Evolutionary conservation across 1,140 invertebrate genomes (phyloP), one percentile per base, ranked within the genome.

Genomic region (Tribolium castaneum): DNA sequence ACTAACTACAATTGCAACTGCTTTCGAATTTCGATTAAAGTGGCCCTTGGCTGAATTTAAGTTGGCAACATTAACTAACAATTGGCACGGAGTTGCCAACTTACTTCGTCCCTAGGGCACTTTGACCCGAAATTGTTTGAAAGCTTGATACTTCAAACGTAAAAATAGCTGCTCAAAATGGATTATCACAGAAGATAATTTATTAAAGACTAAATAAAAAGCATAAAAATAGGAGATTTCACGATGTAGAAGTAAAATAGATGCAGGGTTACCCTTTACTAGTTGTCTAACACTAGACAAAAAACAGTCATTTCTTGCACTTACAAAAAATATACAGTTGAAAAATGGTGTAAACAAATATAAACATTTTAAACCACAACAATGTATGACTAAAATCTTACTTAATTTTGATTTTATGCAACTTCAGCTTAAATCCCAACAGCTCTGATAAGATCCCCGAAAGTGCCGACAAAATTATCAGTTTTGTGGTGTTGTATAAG

Each of bases 351-450:
- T 34, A 34, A 66, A 59, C 22, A 59, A 59, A 59, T 66, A 34
- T 66, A 66, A 66, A 66, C 30, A 66, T 35, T 66, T 35, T n/a
- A 66, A 66, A 39, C 39, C 59, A 66, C 59, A 66, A 66, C 59
- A 66, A 66, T 66, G 2, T 34, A 59, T 66, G 25, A 66, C 59
- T 66, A 66, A 39, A 66, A 12, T 75, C 54, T 82, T 70, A 84
- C 76, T 96, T 96, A 66, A 96, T 94, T 89, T 98, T 99, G 81
- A 99, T 98, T 90, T 99, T 99, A 87, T 98, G 95, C 34, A 99
- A 88, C 88, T 99, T 99, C 45, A 99, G 89, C 88, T 99, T 99
- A 86, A 99, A 99, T 50, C 98, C 98, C 56, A 99, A 89, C 86
- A 99, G 92, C 88, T 99, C 97, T 25, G 96, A 98, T 6, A 99